Conservation (phyloP, 2,888 invertebrate genomes). For the Deilephila porcellus region DNA sequence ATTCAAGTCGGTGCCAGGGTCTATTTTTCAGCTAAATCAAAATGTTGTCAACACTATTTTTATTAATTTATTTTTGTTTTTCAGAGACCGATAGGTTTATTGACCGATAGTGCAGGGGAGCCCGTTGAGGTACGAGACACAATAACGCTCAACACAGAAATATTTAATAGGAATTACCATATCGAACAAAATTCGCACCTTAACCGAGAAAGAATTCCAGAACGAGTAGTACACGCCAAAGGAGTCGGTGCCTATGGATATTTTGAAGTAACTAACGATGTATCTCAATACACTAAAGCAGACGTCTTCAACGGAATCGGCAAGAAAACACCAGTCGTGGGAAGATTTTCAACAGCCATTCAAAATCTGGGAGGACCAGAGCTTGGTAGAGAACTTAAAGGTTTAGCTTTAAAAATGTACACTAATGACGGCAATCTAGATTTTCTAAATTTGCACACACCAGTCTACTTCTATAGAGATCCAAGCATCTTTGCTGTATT, state of each 20-base stretch:
- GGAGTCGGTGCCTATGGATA: conserved; percentile 94
- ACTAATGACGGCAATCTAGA: conserved; percentile 95
- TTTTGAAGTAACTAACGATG: conserved; percentile 93
- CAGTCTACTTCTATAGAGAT: conserved; percentile 94
- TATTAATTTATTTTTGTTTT: conserved; percentile 41
- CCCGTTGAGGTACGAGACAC: conserved; percentile 89
- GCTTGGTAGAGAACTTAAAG: conserved; percentile 92
- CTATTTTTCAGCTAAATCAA: too few species aligned
- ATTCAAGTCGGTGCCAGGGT: too few species aligned
- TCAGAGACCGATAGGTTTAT: conserved; percentile 78
- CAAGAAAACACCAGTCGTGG: conserved; percentile 89
- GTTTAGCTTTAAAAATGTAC: conserved; percentile 95
- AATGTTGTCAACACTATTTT: neutral
- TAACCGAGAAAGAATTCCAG: conserved; percentile 94
- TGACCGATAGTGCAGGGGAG: conserved; percentile 90
- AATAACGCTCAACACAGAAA: conserved; percentile 89
- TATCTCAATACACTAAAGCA: conserved; percentile 89
- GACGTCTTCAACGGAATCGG: conserved; percentile 89
- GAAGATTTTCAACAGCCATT: conserved; percentile 90
- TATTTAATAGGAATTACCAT: conserved; percentile 49
- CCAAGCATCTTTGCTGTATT: conserved; percentile 93
- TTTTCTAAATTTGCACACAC: conserved; percentile 92
- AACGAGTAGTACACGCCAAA: conserved; percentile 96
- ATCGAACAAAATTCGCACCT: conserved; percentile 85
- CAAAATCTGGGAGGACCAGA: conserved; percentile 94